Evolutionary conservation across 2,888 invertebrate species (phyloP).

Genomic region (Drosophila crucigera): DNA sequence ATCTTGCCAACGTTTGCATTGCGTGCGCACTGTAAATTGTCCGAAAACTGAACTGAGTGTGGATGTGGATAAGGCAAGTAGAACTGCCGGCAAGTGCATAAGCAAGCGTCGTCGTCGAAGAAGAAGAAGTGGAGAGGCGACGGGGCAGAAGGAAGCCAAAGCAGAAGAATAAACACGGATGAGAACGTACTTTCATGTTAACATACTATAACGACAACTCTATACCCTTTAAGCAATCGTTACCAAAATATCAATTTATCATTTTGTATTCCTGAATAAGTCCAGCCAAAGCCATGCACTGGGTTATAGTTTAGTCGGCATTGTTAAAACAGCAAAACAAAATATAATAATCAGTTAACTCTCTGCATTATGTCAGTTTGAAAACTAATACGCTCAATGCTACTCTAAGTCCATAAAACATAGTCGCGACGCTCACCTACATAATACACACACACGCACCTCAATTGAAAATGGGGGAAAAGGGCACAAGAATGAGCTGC

Average conservation of each 20-base stretch:
- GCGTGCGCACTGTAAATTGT: conserved; percentile 56
- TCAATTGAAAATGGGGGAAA: conserved; percentile 8
- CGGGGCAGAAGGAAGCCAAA: conserved; percentile 56
- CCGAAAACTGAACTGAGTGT: conserved; percentile 29
- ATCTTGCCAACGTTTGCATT: conserved; percentile 35
- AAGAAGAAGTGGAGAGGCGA: conserved; percentile 13
- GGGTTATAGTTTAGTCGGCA: background rate
- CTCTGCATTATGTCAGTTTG: background rate
- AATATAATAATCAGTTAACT: background rate
- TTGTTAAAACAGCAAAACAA: background rate
- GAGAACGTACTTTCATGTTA: conserved; percentile 11
- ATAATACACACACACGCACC: conserved; percentile 29
- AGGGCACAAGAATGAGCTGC: conserved; percentile 43
- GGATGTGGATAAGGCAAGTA: conserved; percentile 21
- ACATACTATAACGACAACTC: conserved; percentile 10
- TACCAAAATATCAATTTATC: background rate
- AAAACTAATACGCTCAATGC: conserved; percentile 14
- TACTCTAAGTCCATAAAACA: conserved; percentile 30
- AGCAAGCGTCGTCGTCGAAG: conserved; percentile 8
- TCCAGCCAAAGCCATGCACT: background rate
- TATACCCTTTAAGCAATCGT: conserved; percentile 24
- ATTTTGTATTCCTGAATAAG: background rate
- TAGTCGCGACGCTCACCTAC: conserved; percentile 64
- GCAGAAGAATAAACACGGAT: conserved; percentile 47
- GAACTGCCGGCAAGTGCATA: conserved; percentile 45